Conservation (phyloP, 2,113 vertebrate species). For the Buteo buteo region DNA sequence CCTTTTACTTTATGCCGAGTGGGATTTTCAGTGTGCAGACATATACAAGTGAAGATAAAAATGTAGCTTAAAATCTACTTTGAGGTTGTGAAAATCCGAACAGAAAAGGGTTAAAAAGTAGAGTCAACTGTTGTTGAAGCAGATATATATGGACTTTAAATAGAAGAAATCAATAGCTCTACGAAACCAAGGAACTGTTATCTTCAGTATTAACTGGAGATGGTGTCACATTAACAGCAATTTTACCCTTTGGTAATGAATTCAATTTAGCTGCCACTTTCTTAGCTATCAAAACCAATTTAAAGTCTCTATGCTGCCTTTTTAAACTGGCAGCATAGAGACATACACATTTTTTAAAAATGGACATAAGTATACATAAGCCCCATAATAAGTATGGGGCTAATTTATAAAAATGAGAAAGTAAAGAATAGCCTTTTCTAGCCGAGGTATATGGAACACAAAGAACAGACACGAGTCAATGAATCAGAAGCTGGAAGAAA, state of each 20-base stretch:
- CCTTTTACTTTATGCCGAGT: background rate
- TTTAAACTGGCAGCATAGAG: background rate
- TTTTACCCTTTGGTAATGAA: background rate
- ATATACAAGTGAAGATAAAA: rapidly evolving
- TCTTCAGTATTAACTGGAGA: background rate
- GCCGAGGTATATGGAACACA: background rate
- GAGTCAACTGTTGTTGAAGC: background rate
- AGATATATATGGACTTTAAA: background rate
- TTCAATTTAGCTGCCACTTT: background rate
- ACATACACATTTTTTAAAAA: background rate
- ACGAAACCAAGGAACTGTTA: background rate
- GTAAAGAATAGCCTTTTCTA: background rate
- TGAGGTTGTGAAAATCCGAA: background rate
- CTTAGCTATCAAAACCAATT: background rate
- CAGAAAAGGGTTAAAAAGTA: background rate
- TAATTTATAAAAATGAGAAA: background rate
- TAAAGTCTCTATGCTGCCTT: background rate
- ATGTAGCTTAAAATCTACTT: background rate
- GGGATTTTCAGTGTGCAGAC: background rate
- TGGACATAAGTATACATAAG: background rate
- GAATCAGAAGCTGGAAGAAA: background rate
- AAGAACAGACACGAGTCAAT: background rate
- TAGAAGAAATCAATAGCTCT: background rate
- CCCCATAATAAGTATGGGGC: background rate
- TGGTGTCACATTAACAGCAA: background rate